Evolutionary conservation across 2,888 invertebrate genomes (phyloP).

Genomic region (Synanthedon vespiformis): DNA sequence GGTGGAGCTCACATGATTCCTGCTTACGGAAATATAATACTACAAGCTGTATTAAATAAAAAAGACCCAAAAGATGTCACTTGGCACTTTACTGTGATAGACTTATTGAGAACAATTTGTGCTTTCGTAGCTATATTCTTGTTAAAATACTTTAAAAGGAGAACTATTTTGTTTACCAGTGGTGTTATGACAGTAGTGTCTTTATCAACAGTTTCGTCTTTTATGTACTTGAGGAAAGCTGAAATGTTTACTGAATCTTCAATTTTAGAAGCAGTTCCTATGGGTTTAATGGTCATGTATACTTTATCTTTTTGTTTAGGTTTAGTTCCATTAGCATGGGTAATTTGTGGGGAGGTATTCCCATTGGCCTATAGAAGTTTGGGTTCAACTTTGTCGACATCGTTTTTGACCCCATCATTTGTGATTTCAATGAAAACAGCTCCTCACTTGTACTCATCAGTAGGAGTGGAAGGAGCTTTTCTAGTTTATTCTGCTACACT

Average conservation of each 20-base stretch:
- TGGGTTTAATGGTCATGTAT: constrained; percentile 50
- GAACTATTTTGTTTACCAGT: constrained; percentile 53
- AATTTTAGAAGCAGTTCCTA: constrained; percentile 43
- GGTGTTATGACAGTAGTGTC: constrained; percentile 51
- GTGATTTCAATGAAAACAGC: constrained; percentile 64
- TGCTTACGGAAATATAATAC: constrained; percentile 55
- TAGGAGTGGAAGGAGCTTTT: constrained; percentile 58
- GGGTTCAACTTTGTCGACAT: constrained; percentile 55
- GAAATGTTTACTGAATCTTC: constrained; percentile 33
- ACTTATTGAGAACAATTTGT: constrained; percentile 72
- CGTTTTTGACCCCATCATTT: constrained; percentile 55
- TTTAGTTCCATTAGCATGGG: constrained; percentile 57
- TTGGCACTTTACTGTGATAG: constrained; percentile 75
- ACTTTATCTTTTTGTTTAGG: constrained; percentile 57
- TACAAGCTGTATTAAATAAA: constrained; percentile 49
- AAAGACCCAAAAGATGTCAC: constrained; percentile 40
- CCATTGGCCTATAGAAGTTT: constrained; percentile 59
- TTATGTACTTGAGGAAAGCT: constrained; percentile 48
- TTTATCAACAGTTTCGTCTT: constrained; percentile 41
- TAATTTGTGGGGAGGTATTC: constrained; percentile 62
- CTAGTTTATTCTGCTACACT: constrained; percentile 50
- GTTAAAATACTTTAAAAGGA: constrained; percentile 44
- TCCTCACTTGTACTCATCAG: constrained; percentile 51
- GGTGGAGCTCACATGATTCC: constrained; percentile 62
- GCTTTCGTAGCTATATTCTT: constrained; percentile 69